phyloP scores from a whole-genome alignment of 2,113 vertebrate genomes.

The Bubalus kerabau region DNA sequence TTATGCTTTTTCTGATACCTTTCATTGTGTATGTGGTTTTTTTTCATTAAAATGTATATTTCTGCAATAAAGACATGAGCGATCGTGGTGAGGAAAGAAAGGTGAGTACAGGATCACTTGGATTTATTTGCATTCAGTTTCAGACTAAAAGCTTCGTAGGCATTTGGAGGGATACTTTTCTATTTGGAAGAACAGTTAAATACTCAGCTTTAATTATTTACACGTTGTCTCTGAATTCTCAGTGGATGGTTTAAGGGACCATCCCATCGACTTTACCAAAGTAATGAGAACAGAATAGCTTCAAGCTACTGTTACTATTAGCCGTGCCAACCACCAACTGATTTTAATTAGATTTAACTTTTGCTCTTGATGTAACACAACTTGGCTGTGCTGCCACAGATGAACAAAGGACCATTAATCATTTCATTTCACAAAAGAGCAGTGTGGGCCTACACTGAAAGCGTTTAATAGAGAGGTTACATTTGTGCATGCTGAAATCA shows the following conservation, averaged over 20 bases:
- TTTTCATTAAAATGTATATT: neutral
- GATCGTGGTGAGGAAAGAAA: neutral
- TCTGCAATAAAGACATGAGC: neutral
- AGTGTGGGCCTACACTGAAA: constrained; percentile 27
- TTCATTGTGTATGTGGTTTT: neutral
- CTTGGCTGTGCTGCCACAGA: constrained; percentile 57
- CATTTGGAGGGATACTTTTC: constrained; percentile 13
- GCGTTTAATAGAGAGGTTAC: constrained; percentile 42
- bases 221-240: constrained; percentile 47
- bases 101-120: neutral
- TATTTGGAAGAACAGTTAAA: neutral
- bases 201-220: neutral
- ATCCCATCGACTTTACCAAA: constrained; percentile 57
- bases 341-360: constrained; percentile 82
- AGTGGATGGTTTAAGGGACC: constrained; percentile 47
- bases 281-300: constrained; percentile 57
- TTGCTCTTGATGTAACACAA: constrained; percentile 70
- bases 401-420: constrained; percentile 68
- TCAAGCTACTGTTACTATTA: constrained; percentile 53
- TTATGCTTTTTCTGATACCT: neutral
- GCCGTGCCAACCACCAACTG: constrained; percentile 76
- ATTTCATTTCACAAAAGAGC: constrained; percentile 68
- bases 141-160: neutral
- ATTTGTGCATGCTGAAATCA: constrained; percentile 56
- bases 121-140: constrained; percentile 14